A percentile compares a stretch with the other conserved stretches of the same genome.
phyloP scores from a whole-genome alignment of 2,888 invertebrate species.

The Papilio demoleus region DNA sequence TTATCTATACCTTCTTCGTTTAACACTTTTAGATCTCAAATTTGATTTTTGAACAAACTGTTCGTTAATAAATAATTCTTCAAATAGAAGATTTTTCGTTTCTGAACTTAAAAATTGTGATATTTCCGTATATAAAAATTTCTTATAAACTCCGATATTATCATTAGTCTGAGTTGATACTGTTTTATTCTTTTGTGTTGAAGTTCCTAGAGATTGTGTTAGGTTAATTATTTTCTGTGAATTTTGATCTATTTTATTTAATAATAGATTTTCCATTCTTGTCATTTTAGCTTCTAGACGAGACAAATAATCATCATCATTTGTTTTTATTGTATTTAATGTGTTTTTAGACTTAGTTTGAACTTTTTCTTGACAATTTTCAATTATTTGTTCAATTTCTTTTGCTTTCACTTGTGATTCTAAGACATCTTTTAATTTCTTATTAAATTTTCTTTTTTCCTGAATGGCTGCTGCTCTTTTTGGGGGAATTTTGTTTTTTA shows the following conservation, averaged over 20 bases:
- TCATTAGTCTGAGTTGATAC: constrained; percentile 56
- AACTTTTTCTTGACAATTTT: constrained; percentile 31
- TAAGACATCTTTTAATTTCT: constrained; percentile 70
- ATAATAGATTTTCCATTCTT: constrained; percentile 66
- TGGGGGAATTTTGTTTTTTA: constrained; percentile 61
- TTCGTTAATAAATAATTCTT: constrained; percentile 70
- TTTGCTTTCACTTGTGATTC: constrained; percentile 50
- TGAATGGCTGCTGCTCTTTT: constrained; percentile 70
- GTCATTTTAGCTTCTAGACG: constrained; percentile 67
- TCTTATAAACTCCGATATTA: constrained; percentile 61
- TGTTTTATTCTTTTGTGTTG: constrained; percentile 46
- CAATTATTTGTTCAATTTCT: constrained; percentile 26
- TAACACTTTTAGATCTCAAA: constrained; percentile 43
- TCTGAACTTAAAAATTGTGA: constrained; percentile 68
- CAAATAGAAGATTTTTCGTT: constrained; percentile 67
- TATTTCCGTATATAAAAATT: constrained; percentile 67
- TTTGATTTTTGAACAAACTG: constrained; percentile 50
- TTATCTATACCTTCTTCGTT: constrained; percentile 57
- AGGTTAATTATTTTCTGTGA: constrained; percentile 64
- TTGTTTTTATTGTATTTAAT: constrained; percentile 45
- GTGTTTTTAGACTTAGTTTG: constrained; percentile 46
- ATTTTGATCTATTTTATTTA: constrained; percentile 72
- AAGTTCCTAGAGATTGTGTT: constrained; percentile 51
- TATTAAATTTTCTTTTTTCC: constrained; percentile 74
- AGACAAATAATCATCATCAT: constrained; percentile 58